Evolutionary conservation across 2,113 vertebrate species (phyloP).

Genomic region (Prionailurus bengalensis): DNA sequence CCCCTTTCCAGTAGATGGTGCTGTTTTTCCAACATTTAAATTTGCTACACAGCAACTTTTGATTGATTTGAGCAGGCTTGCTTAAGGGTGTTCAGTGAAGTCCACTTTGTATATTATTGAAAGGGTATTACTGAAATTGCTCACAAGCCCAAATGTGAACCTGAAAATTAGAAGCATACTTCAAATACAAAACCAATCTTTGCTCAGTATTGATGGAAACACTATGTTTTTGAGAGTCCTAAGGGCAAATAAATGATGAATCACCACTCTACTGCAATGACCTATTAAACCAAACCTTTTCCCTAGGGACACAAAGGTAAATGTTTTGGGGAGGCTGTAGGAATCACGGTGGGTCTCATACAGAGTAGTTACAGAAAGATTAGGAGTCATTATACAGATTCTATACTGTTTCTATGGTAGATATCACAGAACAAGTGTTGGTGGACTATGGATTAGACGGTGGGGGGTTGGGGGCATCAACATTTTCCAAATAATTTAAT

Average conservation of each 20-base stretch:
- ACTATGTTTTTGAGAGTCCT: neutral
- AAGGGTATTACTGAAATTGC: conserved; percentile 62
- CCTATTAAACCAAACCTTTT: conserved; percentile 1
- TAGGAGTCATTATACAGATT: neutral
- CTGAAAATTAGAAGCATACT: conserved; percentile 52
- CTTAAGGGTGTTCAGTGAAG: conserved; percentile 64
- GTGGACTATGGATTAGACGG: neutral
- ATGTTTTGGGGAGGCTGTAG: neutral
- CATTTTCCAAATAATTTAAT: conserved; percentile 66
- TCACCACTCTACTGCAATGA: neutral
- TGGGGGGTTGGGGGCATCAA: neutral
- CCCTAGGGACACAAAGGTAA: neutral
- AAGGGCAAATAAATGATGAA: conserved; percentile 44
- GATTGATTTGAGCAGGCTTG: conserved; percentile 49
- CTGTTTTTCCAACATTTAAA: conserved; percentile 79
- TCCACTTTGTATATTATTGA: conserved; percentile 3
- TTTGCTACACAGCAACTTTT: neutral
- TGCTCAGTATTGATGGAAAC: conserved; percentile 39
- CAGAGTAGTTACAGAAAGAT: neutral
- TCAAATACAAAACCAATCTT: conserved; percentile 35
- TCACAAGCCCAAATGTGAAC: conserved; percentile 51
- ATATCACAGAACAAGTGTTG: neutral
- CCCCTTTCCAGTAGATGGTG: conserved; percentile 87
- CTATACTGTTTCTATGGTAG: neutral
- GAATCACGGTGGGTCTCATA: conserved; percentile 1